Evolutionary conservation across 2,797 vertebrate species (phyloP), one percentile per base, ranked within the genome.

Genomic region (Petrocephalus schoutedeni): DNA sequence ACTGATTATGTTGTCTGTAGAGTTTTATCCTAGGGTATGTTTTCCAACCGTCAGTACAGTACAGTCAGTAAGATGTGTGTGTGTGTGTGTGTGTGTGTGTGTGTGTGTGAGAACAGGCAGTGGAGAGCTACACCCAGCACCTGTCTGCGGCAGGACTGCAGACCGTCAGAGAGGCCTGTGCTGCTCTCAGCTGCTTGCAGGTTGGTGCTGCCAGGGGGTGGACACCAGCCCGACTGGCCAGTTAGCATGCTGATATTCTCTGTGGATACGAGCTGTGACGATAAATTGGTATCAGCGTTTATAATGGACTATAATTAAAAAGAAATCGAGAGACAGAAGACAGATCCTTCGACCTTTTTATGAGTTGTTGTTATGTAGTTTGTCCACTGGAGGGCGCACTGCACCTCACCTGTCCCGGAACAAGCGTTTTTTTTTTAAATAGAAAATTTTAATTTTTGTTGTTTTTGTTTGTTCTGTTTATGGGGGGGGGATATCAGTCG

Each of bases 151-250:
- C 95, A 71, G 96, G 96, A 88, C 94, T 95, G 83, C 96, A 96
- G 90, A 96, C 96, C 49, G 97, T 97, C 94, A 98, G 96, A 89
- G 97, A 96, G 0, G 97, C 97, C 21, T 99, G 98, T 89, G 92
- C 97, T 80, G 98, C 97, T 86, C 94, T 99, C 88, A 96, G 95
- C 94, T 97, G 96, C 92, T 96, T 99, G 85, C 95, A 98, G 97
- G 98, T 99, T 92, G 95, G 94, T 91, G 1, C 23, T 16, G 51
- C 32, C 19, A 71, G 21, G 57, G 49, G 49, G 19, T 12, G 59
- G 49, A 12, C 0, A 49, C 74, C 4, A 16, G 4, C 64, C 64
- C 28, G 28, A 36, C 28, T 4, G 0, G 5, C 64, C 36, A 10
- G 36, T 71, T 36, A 71, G 28, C 64, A 16, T 16, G 4, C 32